phyloP scores from a whole-genome alignment of 1,140 invertebrate genomes.

The Anoplolepis gracilipes region DNA sequence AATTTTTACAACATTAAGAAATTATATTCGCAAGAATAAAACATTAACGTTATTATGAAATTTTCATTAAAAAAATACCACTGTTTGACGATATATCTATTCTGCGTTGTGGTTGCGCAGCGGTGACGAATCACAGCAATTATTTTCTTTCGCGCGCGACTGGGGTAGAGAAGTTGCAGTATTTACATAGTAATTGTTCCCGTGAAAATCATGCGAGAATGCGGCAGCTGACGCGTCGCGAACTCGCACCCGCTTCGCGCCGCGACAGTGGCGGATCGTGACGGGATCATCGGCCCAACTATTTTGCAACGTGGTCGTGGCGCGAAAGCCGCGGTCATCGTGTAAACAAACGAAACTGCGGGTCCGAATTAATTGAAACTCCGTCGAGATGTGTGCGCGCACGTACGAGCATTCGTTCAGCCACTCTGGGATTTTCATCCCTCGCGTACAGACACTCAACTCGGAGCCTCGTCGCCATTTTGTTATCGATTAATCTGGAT shows the following conservation, averaged over 20 bases:
- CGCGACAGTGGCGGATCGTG: conserved; percentile 43
- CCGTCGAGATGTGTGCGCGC: conserved; percentile 63
- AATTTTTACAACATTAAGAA: neutral
- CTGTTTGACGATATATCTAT: conserved; percentile 31
- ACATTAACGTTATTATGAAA: neutral
- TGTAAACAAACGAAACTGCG: conserved; percentile 70
- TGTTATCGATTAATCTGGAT: neutral
- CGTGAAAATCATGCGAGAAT: conserved; percentile 53
- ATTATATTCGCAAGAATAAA: neutral
- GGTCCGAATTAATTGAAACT: conserved; percentile 72
- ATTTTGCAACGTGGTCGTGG: conserved; percentile 61
- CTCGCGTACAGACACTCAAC: conserved; percentile 16
- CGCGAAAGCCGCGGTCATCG: conserved; percentile 49
- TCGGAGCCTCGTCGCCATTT: neutral
- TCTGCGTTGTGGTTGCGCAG: neutral
- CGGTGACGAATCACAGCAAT: conserved; percentile 27
- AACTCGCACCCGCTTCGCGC: conserved; percentile 10
- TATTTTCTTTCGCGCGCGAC: conserved; percentile 43
- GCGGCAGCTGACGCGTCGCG: conserved; percentile 47
- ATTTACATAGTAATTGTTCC: conserved; percentile 56
- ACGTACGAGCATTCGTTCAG: conserved; percentile 52
- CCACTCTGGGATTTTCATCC: conserved; percentile 46
- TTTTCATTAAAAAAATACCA: neutral
- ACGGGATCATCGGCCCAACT: conserved; percentile 65
- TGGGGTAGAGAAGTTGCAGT: conserved; percentile 22